Conservation (phyloP, 2,797 vertebrate genomes). For the Gorsachius magnificus region DNA sequence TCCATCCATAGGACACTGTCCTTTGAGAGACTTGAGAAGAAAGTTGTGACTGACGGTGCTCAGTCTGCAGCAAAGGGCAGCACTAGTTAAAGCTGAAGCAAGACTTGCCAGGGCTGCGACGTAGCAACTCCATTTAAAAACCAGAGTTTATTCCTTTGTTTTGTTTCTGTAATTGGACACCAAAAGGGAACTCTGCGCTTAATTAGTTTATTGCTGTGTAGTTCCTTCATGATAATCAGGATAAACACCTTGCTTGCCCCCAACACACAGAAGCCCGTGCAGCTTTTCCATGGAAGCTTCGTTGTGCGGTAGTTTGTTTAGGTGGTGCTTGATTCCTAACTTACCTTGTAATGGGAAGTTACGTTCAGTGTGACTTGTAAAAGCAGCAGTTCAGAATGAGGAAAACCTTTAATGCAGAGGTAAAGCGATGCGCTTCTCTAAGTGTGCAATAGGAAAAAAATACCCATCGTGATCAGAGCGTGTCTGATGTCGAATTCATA, state of each 20-base stretch:
- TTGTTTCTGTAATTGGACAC: not conserved
- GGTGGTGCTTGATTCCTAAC: not conserved
- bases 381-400: not conserved
- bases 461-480: not conserved
- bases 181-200: not conserved
- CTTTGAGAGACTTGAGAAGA: not conserved
- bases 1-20: not conserved
- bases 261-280: not conserved
- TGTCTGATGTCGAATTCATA: not conserved
- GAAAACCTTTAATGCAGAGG: not conserved
- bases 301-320: not conserved
- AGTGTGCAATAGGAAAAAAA: not conserved
- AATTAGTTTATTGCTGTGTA: not conserved
- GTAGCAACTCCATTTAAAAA: not conserved
- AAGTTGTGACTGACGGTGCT: not conserved
- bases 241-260: not conserved
- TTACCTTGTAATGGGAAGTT: not conserved
- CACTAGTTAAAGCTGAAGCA: not conserved
- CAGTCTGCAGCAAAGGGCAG: not conserved
- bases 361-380: not conserved
- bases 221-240: not conserved
- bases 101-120: not conserved
- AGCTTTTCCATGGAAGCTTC: not conserved
- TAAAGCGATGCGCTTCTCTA: not conserved
- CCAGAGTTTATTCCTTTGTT: not conserved